Base-by-base conservation (phyloP, 53 echinoderm and acorn worm genomes). In the Mesocentrotus franciscanus region DNA sequence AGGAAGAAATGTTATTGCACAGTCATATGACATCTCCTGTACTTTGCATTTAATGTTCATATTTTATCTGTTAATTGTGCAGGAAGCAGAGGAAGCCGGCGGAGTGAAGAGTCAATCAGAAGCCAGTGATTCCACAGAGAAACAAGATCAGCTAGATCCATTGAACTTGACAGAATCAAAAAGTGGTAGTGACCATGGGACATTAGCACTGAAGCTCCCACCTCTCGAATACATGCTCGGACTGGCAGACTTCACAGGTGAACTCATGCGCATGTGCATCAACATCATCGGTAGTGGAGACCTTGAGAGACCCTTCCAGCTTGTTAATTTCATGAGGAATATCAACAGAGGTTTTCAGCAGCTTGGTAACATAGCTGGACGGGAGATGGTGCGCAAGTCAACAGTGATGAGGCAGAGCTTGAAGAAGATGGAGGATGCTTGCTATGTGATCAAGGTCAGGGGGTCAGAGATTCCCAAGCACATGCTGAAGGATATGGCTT, bases 391-490 rank as follows among this genome's bases (percentile, higher is more conserved):
- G 8, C 97, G 97, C 29, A 99, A 99, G 96, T 66, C 97, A 96
- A 56, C 96, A 12, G 95, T 95, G 32, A 94, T 99, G 97, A 92
- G 99, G 27, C 99, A 98, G 95, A 99, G 99, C 87, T 92, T 99
- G 78, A 76, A 95, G 95, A 99, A 99, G 87, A 97, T 99, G 71
- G 99, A 99, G 97, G 98, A 97, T 42, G 96, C 98, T 12, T 99
- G 99, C 89, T 99, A 99, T 91, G 98, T 97, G 26, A 87, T 99
- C 89, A 96, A 95, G 64, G 99, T 99, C 22, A 93, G 99, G 12
- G 99, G 99, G 16, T 99, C 98, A 6, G 99, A 99, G 95, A 98
- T 99, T 6, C 99, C 99, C 22, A 59, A 98, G 42, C 99, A 99
- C 92, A 98, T 99, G 99, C 95, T 99, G 78, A 91, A 98, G 56